Conservation (phyloP, 2,888 invertebrate genomes). For the Pegoplata infirma region DNA sequence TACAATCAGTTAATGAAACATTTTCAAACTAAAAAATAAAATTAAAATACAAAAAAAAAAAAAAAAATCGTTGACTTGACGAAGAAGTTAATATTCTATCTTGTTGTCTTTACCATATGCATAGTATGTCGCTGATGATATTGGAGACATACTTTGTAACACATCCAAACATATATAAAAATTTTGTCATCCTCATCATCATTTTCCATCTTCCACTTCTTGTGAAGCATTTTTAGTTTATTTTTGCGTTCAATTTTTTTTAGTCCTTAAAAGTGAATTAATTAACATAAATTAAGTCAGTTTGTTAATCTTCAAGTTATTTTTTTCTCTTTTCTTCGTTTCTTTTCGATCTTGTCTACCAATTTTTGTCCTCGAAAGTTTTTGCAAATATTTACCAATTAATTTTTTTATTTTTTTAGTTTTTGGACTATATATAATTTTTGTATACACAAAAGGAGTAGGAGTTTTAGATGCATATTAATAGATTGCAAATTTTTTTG, state of each 20-base stretch:
- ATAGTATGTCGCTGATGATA: not conserved
- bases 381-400: conserved; percentile 56
- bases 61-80: conserved; percentile 27
- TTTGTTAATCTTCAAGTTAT: conserved; percentile 50
- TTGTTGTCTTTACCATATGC: not conserved
- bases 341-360: conserved; percentile 41
- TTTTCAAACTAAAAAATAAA: conserved; percentile 36
- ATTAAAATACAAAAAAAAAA: conserved; percentile 4
- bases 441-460: conserved; percentile 3
- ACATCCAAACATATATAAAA: too few relatives aligned
- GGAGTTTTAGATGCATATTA: conserved; percentile 28
- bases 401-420: not conserved
- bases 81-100: conserved; percentile 38
- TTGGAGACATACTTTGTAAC: not conserved
- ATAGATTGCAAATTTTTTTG: too few relatives aligned
- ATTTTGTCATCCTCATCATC: conserved; percentile 46
- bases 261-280: conserved; percentile 60
- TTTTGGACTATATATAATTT: not conserved
- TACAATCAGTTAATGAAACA: conserved; percentile 55
- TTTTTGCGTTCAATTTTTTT: conserved; percentile 41
- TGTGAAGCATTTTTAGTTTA: conserved; percentile 60
- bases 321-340: conserved; percentile 1
- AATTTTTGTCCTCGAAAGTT: conserved; percentile 40
- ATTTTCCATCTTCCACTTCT: conserved; percentile 44
- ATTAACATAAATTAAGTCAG: conserved; percentile 61